Evolutionary conservation across 2,113 vertebrate species (phyloP), one percentile per base, ranked within the genome.

Genomic region (Megaleporinus macrocephalus): DNA sequence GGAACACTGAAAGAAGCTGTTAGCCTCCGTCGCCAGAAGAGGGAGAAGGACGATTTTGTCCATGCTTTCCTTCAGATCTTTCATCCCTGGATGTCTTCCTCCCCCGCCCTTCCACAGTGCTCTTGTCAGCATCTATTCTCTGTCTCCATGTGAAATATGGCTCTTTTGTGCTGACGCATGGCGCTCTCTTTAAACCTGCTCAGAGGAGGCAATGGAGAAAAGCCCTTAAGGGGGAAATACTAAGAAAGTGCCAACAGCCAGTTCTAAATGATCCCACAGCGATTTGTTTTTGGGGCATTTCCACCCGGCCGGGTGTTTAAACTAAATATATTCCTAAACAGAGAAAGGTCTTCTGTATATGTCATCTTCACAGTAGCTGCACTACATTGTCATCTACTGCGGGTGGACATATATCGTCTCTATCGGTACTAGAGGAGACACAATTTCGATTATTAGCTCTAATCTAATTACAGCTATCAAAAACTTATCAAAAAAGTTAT

Each of bases 1-100:
- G 30, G 26, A 77, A 55, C 12, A 20, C 33, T 51, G 30, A 72
- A 41, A 33, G 63, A 20, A 1, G 72, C 9, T 63, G 63, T 82
- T 70, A 63, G 49, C 41, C n/a, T 59, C 53, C 30, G 14, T 24
- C 53, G 29, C 79, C 79, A 85, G 74, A 81, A 85, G 79, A 78
- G 83, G 76, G 80, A 74, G 84, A 65, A 81, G 5, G 30, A 80
- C 33, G 24, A 16, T 49, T 30, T 81, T 33, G 11, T 57, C 29
- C 80, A 29, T 9, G 26, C 30, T 57, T 63, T 69, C 49, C 5
- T 69, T 76, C 53, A 69, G 73, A 59, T 30, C 62, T 75, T 15
- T 69, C 30, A n/a, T 44, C 66, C 66, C 33, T 41, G 33, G 66
- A 61, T 20, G 33, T 22, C 51, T 44, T 59, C 36, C 72, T 57